These are phyloP conservation scores for Neomonachus schauinslandi DNA, from an alignment of 2,113 vertebrate species.

Conservation along the genomic window DNA sequence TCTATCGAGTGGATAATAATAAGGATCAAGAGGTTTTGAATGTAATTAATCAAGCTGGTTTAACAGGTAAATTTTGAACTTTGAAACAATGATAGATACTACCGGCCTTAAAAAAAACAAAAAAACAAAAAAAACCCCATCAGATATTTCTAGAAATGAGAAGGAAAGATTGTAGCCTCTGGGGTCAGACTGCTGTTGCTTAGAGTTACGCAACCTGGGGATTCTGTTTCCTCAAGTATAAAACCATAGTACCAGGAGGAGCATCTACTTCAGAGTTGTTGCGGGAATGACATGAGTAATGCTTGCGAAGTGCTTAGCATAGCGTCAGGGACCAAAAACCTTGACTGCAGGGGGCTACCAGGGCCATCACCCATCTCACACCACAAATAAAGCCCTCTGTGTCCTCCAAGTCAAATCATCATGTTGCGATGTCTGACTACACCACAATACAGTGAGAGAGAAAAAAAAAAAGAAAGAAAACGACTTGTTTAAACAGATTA, in stretches of 20 bases:
- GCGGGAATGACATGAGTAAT: neutral
- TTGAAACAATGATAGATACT: neutral
- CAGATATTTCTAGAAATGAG: neutral
- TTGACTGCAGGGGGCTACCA: neutral
- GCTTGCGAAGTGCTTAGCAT: neutral
- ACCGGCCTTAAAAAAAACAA: neutral
- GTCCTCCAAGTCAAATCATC: neutral
- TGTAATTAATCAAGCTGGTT: neutral
- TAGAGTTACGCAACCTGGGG: no score
- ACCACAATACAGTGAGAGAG: neutral
- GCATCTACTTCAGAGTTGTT: neutral
- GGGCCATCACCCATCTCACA: neutral
- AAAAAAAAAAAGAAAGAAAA: neutral
- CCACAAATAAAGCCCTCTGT: neutral
- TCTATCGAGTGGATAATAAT: no score
- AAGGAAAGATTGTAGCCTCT: neutral
- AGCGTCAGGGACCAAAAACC: no score
- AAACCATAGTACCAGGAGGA: neutral
- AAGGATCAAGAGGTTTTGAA: neutral
- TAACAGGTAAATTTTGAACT: neutral
- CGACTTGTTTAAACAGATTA: neutral
- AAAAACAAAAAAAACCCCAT: neutral
- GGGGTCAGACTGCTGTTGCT: neutral
- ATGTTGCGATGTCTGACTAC: neutral
- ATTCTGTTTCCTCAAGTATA: neutral